Percentiles rank a stretch among this genome's conserved stretches.
phyloP scores from a whole-genome alignment of 2,888 invertebrate genomes.

The Serripes groenlandicus region DNA sequence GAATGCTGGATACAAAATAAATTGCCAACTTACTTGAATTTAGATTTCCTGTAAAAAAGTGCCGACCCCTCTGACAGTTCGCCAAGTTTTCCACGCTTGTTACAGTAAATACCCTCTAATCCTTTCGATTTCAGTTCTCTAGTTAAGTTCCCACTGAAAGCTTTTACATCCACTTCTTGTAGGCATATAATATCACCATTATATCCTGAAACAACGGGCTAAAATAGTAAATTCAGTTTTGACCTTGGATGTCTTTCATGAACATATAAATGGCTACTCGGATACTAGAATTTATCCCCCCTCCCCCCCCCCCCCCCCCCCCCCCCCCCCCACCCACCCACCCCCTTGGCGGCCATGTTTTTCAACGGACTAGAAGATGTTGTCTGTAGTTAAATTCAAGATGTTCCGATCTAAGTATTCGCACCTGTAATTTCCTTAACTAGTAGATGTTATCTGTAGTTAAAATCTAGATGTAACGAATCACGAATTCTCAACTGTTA shows the following conservation, averaged over 20 bases:
- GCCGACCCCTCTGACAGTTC: background rate
- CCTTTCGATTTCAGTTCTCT: background rate
- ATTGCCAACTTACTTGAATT: background rate
- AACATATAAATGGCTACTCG: background rate
- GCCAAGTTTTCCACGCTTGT: background rate
- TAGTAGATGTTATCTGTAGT: background rate
- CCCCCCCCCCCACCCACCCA: no score
- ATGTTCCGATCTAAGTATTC: no score
- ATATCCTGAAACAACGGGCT: background rate
- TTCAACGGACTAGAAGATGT: background rate
- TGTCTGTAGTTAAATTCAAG: background rate
- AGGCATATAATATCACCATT: constrained; percentile 7
- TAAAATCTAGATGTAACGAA: background rate
- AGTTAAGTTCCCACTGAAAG: background rate
- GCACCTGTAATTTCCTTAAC: background rate
- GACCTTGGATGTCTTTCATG: background rate
- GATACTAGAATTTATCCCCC: background rate
- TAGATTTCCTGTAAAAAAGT: background rate
- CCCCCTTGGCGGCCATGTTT: background rate
- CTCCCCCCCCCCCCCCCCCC: no score
- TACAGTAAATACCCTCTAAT: background rate
- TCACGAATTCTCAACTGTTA: background rate
- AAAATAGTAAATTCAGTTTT: background rate
- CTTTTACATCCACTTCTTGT: background rate
- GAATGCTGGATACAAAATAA: no score